Percentiles rank a stretch among this genome's conserved stretches.
phyloP scores from a whole-genome alignment of 2,113 vertebrate species.

The Nesoenas mayeri region DNA sequence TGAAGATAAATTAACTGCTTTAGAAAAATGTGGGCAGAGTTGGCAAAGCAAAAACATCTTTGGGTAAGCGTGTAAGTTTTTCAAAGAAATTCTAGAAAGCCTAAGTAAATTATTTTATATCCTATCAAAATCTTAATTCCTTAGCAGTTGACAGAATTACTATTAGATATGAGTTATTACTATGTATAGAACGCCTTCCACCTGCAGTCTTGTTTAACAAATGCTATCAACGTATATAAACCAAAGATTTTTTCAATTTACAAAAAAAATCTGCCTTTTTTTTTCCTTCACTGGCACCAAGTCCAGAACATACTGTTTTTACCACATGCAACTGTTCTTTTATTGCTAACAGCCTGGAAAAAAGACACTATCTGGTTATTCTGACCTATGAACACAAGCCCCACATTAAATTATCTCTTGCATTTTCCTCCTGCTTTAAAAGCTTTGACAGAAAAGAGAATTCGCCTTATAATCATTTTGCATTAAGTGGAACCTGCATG shows the following conservation, averaged over 20 bases:
- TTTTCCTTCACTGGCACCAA: background rate
- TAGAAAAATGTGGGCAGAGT: background rate
- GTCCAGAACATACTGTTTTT: slow-evolving; percentile 57
- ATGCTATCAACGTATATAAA: background rate
- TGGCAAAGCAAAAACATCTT: background rate
- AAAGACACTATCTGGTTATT: slow-evolving; percentile 46
- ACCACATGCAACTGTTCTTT: slow-evolving; percentile 46
- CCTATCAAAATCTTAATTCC: background rate
- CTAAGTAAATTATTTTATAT: background rate
- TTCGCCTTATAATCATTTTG: background rate
- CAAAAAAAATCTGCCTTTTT: background rate
- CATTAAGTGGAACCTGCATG: background rate
- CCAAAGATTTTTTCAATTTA: background rate
- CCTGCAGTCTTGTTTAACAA: background rate
- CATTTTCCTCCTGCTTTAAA: slow-evolving; percentile 14
- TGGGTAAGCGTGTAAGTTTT: background rate
- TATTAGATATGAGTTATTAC: background rate
- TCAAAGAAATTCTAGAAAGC: background rate
- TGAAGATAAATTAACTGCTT: slow-evolving; percentile 11
- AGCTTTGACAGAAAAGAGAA: background rate
- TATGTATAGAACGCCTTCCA: background rate
- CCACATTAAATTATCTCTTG: slow-evolving; percentile 10
- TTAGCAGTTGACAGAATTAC: background rate
- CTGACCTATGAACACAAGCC: slow-evolving; percentile 25
- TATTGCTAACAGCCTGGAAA: slow-evolving; percentile 44